Base-by-base conservation (phyloP, 2,797 vertebrate genomes). In the Poecilia picta region DNA sequence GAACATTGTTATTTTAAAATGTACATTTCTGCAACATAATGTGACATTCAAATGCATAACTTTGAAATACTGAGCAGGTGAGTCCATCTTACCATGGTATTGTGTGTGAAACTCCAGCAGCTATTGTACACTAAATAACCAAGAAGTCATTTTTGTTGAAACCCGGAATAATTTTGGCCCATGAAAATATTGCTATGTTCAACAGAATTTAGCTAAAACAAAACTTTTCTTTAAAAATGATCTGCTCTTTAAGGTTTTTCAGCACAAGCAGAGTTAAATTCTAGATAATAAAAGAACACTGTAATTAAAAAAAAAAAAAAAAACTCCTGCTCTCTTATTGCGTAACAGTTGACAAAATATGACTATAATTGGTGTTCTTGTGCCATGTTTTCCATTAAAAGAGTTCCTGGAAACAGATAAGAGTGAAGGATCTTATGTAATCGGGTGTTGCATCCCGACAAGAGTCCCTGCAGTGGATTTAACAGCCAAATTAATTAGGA, bases 401-500 rank as follows among this genome's bases (percentile, higher is more conserved):
- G n/a, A 59, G 28, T 39, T 74, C 28, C 43, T 75, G 43, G 45
- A 47, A 47, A 47, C 43, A 8, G 10, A 64, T 31, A 64, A 11
- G 13, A 33, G 43, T 46, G 7, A 43, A 57, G 36, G 53, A 11
- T 57, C 25, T 28, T 43, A 74, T 28, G 39, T 28, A 43, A 74
- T 23, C 5, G n/a, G 18, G 10, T 51, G 13, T 47, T 13, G 62
- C 31, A 25, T 46, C 39, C 49, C 23, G 23, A 25, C 12, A 33
- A 80, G 41, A 47, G 59, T 39, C 12, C 41, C 39, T 70, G 25
- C 49, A 51, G 28, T 25, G 71, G 55, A n/a, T 57, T 46, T 73
- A n/a, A 75, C 73, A 39, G 23, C 53, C 43, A 72, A 71, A 49
- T 75, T 5, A 73, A 82, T 41, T 41, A 64, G 23, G 10, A 73